These are phyloP conservation scores for Patiria pectinifera DNA, from an alignment of 53 echinoderm and acorn worm genomes.

Conservation along the genomic window DNA sequence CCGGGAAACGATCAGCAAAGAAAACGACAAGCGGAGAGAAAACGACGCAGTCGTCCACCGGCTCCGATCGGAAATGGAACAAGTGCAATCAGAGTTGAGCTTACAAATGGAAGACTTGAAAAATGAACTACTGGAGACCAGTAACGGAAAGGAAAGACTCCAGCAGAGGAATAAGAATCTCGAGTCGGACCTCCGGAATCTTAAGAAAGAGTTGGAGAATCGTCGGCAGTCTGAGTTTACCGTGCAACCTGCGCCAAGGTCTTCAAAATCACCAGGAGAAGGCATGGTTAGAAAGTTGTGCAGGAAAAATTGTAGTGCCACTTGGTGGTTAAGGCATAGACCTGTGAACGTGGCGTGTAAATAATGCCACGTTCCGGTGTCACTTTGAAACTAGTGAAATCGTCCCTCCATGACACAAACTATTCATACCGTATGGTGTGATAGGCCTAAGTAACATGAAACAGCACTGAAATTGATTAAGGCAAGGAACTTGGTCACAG, in stretches of 20 bases:
- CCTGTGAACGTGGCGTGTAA: too few species aligned
- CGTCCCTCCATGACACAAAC: too few species aligned
- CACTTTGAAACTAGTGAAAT: too few species aligned
- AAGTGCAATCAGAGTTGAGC: conserved; percentile 19
- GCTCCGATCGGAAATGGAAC: conserved; percentile 37
- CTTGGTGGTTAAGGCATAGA: too few species aligned
- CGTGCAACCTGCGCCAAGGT: background rate
- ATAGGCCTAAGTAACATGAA: too few species aligned
- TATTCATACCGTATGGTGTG: too few species aligned
- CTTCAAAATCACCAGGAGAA: conserved; percentile 20
- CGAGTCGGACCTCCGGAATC: conserved; percentile 66
- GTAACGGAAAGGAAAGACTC: conserved; percentile 66
- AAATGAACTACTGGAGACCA: conserved; percentile 59
- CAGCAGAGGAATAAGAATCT: conserved; percentile 70
- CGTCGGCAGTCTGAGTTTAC: conserved; percentile 33
- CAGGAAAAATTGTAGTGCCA: background rate
- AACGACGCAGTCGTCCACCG: conserved; percentile 23
- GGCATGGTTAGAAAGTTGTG: background rate
- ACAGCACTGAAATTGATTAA: too few species aligned
- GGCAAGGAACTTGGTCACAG: too few species aligned
- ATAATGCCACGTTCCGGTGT: too few species aligned
- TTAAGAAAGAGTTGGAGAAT: conserved; percentile 58
- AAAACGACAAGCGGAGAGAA: conserved; percentile 28
- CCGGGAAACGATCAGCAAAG: conserved; percentile 33
- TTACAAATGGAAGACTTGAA: conserved; percentile 42